Evolutionary conservation across 2,888 invertebrate species (phyloP).

Genomic region (Automeris io): DNA sequence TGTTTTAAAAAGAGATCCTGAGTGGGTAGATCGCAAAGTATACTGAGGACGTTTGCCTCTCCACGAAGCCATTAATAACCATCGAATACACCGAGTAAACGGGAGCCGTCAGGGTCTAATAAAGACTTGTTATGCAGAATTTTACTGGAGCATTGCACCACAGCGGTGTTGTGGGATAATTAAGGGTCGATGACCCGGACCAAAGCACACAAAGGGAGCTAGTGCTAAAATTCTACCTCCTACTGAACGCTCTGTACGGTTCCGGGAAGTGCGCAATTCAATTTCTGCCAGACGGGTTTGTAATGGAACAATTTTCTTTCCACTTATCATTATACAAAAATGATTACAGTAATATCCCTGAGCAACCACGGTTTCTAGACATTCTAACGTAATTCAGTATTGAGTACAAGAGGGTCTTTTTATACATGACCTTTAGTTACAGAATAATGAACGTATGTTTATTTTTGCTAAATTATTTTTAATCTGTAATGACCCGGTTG

Average conservation of each 20-base stretch:
- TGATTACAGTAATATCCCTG: slow-evolving; percentile 12
- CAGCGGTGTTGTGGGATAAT: slow-evolving; percentile 60
- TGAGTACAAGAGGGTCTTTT: slow-evolving; percentile 19
- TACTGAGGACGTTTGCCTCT: slow-evolving; percentile 16
- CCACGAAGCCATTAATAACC: slow-evolving; percentile 34
- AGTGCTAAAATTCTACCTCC: slow-evolving; percentile 48
- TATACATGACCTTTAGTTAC: slow-evolving; percentile 32
- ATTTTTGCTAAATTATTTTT: slow-evolving; percentile 2
- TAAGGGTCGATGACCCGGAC: slow-evolving; percentile 62
- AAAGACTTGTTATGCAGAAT: slow-evolving; percentile 71
- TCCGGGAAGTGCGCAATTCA: slow-evolving; percentile 32
- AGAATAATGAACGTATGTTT: slow-evolving; percentile 27
- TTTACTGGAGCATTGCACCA: slow-evolving; percentile 74
- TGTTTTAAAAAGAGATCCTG: neutral
- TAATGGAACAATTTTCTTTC: slow-evolving; percentile 14
- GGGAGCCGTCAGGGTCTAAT: slow-evolving; percentile 51
- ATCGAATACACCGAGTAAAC: slow-evolving; percentile 35
- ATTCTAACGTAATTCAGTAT: slow-evolving; percentile 11
- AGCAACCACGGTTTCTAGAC: slow-evolving; percentile 9
- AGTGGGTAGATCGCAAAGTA: slow-evolving; percentile 7
- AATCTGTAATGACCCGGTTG: too few relatives aligned
- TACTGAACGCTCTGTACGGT: slow-evolving; percentile 25
- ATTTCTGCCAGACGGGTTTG: slow-evolving; percentile 20
- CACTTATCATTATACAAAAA: slow-evolving; percentile 15
- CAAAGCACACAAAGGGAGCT: slow-evolving; percentile 51